Evolutionary conservation across 1,140 invertebrate species (phyloP).

Genomic region (Acromyrmex echinatior): DNA sequence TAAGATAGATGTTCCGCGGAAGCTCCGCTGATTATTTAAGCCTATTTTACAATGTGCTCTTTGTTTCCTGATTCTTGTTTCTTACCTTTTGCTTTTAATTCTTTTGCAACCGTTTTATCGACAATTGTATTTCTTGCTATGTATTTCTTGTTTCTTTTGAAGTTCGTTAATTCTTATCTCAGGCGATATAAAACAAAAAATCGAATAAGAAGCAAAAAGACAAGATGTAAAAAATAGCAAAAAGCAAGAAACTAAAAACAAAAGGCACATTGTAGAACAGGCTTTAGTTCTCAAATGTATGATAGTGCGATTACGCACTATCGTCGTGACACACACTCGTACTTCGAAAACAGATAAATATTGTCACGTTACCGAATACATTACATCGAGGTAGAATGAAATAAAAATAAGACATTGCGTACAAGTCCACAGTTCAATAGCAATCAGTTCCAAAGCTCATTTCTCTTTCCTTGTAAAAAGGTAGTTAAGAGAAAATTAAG

Average conservation of each 20-base stretch:
- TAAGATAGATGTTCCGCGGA: background rate
- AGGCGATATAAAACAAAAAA: no score
- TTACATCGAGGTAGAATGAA: background rate
- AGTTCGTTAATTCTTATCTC: no score
- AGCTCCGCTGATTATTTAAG: background rate
- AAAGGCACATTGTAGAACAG: no score
- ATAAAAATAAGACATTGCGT: conserved; percentile 28
- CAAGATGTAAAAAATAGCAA: no score
- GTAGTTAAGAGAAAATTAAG: background rate
- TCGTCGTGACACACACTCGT: background rate
- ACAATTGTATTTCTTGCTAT: no score
- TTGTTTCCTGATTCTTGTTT: no score
- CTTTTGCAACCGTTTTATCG: no score
- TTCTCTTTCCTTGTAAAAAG: background rate
- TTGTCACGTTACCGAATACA: background rate
- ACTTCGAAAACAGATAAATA: conserved; percentile 41
- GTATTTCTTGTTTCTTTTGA: no score
- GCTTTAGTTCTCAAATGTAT: background rate
- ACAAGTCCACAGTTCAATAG: conserved; percentile 51
- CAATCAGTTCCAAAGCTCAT: conserved; percentile 5
- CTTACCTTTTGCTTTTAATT: no score
- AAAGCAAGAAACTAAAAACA: no score
- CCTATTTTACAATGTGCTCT: no score
- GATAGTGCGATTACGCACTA: background rate
- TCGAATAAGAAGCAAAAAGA: no score